Conservation (phyloP, 2,113 vertebrate species). For the Mormoops blainvillei region DNA sequence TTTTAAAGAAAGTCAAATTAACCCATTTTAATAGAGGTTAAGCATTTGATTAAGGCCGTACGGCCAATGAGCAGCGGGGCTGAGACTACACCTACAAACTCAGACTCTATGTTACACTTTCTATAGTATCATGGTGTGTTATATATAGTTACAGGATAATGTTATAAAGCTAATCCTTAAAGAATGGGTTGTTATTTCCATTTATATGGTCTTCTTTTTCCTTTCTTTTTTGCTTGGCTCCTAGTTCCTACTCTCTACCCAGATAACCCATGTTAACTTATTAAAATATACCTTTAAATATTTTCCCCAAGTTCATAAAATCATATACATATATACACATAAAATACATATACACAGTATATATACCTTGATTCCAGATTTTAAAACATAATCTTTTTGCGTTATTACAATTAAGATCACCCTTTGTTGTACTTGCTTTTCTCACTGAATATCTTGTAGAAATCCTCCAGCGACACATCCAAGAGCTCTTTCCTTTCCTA, state of each 20-base stretch:
- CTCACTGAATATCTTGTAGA: not conserved
- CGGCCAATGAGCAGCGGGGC: not conserved
- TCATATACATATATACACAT: not conserved
- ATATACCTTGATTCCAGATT: not conserved
- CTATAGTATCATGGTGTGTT: not conserved
- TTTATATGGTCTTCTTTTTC: not conserved
- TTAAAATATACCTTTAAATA: not conserved
- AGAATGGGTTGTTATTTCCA: not conserved
- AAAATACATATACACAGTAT: not conserved
- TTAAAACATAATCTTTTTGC: not conserved
- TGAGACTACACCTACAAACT: not conserved
- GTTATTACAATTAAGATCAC: slow-evolving; percentile 1
- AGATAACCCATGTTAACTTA: not conserved
- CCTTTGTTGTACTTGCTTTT: not conserved
- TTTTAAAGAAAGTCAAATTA: not conserved
- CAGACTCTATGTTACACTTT: not conserved
- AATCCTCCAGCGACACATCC: not conserved
- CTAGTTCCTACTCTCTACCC: not conserved
- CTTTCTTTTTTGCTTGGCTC: not conserved
- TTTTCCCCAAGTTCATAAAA: not conserved
- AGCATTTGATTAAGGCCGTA: not conserved
- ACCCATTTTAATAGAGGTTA: not conserved
- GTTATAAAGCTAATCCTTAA: not conserved
- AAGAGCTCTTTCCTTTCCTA: not conserved
- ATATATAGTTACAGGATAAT: not conserved